These are phyloP conservation scores for Stylophora pistillata DNA, from an alignment of 64 coral and sea anemone genomes.

Conservation along the genomic window DNA sequence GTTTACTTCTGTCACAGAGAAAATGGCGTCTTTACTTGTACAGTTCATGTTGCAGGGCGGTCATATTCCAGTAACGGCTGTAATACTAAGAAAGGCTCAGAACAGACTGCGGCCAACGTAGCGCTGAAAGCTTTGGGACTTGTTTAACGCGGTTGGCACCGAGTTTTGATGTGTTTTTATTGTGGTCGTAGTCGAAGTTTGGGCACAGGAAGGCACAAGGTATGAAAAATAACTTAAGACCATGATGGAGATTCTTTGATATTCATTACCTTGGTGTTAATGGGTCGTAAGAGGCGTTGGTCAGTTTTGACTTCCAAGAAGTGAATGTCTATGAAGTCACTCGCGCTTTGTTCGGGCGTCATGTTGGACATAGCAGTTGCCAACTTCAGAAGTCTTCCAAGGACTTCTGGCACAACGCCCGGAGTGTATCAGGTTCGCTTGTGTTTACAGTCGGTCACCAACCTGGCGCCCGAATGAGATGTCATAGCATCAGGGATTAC, in stretches of 20 bases:
- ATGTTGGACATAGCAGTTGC: background rate
- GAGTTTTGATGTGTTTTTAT: background rate
- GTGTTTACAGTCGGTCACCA: background rate
- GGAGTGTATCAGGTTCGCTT: background rate
- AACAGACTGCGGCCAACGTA: constrained; percentile 86
- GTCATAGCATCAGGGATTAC: background rate
- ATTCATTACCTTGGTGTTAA: background rate
- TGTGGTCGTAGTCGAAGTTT: background rate
- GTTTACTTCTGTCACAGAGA: constrained; percentile 71
- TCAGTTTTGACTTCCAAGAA: background rate
- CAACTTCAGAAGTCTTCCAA: background rate
- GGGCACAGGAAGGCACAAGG: background rate
- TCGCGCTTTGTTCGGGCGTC: background rate
- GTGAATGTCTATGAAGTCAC: background rate
- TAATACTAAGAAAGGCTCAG: constrained; percentile 89
- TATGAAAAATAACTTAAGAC: background rate
- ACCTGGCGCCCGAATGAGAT: background rate
- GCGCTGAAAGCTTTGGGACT: constrained; percentile 76
- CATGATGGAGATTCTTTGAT: background rate
- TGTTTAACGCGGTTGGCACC: constrained; percentile 21
- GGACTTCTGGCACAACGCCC: background rate
- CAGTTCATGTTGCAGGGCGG: constrained; percentile 68
- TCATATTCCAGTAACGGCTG: constrained; percentile 56
- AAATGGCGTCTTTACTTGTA: constrained; percentile 52
- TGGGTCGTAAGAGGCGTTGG: too few species aligned